A percentile compares a stretch with the other conserved stretches of the same genome.
phyloP scores from a whole-genome alignment of 2,113 vertebrate species.

The Hassar affinis region DNA sequence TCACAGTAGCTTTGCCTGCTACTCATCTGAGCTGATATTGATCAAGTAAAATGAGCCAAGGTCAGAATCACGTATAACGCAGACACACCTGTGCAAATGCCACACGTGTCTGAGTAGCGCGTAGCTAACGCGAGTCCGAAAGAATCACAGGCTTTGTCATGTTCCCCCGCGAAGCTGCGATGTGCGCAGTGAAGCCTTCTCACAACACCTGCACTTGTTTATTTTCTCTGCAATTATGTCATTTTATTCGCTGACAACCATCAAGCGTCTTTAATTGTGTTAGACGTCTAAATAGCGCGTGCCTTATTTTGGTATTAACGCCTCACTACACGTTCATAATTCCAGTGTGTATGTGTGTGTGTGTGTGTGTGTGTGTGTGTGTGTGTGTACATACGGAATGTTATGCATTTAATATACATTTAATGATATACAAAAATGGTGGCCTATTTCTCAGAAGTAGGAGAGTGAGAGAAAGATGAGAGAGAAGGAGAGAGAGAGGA shows the following conservation, averaged over 20 bases:
- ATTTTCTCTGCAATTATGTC: constrained; percentile 9
- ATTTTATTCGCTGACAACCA: constrained; percentile 4
- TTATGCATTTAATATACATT: neutral
- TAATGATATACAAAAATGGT: neutral
- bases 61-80: neutral
- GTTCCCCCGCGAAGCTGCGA: neutral
- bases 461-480: too few relatives aligned
- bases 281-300: neutral
- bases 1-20: too few relatives aligned
- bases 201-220: neutral
- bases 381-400: neutral
- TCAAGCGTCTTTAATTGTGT: neutral
- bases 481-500: constrained; percentile 11
- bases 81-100: neutral
- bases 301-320: neutral
- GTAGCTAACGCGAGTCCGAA: neutral
- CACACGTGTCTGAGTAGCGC: neutral
- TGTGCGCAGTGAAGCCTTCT: neutral
- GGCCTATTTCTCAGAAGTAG: neutral
- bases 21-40: neutral
- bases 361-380: neutral
- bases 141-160: neutral
- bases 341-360: constrained; percentile 10
- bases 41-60: neutral
- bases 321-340: neutral